phyloP scores from a whole-genome alignment of 92 coral and sea anemone species.

The Desmophyllum pertusum region DNA sequence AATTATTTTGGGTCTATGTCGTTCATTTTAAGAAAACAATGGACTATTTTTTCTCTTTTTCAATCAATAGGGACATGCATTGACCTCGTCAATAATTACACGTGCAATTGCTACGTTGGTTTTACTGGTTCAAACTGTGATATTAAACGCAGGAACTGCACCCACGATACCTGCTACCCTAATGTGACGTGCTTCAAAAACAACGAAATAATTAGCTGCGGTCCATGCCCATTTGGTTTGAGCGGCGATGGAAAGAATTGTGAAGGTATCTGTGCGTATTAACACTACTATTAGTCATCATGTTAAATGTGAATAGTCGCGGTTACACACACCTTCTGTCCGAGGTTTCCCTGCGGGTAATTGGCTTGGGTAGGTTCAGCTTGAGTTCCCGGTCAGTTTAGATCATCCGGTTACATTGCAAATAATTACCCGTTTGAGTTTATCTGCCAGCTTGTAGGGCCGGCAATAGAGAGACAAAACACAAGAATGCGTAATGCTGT shows the following conservation, averaged over 20 bases:
- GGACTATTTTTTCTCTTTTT: not conserved
- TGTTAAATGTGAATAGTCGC: too few relatives aligned
- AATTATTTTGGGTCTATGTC: not conserved
- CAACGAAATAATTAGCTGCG: slow-evolving; percentile 57
- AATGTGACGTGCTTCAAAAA: slow-evolving; percentile 71
- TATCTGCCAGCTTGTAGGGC: too few relatives aligned
- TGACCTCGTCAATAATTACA: slow-evolving; percentile 58
- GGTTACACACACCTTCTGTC: too few relatives aligned
- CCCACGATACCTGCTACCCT: slow-evolving; percentile 61
- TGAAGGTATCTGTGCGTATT: slow-evolving; percentile 36
- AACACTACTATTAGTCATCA: too few relatives aligned
- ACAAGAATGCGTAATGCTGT: too few relatives aligned
- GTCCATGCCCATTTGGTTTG: slow-evolving; percentile 74
- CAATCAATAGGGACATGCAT: slow-evolving; percentile 70
- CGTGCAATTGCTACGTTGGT: slow-evolving; percentile 68
- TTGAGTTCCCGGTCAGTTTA: too few relatives aligned
- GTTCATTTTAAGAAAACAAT: not conserved
- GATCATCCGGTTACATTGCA: too few relatives aligned
- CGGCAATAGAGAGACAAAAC: too few relatives aligned
- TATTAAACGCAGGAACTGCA: slow-evolving; percentile 51
- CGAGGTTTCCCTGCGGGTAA: too few relatives aligned
- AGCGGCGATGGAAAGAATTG: slow-evolving; percentile 82
- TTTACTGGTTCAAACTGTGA: slow-evolving; percentile 74
- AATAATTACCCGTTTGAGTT: too few relatives aligned
- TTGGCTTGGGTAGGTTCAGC: too few relatives aligned